phyloP scores from a whole-genome alignment of 2,113 vertebrate species.

The Epinephelus moara region DNA sequence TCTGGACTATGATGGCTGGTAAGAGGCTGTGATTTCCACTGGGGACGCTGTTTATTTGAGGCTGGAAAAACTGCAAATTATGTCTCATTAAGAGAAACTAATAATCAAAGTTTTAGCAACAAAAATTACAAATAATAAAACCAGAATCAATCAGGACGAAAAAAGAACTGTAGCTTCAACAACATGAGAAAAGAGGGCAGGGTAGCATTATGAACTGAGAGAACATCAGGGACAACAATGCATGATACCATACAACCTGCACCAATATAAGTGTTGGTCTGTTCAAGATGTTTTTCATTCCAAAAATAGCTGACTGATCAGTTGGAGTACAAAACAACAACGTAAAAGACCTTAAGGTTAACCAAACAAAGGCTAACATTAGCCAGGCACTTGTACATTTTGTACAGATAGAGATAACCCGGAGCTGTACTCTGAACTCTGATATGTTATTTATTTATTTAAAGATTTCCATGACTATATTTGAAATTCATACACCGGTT shows the following conservation, averaged over 20 bases:
- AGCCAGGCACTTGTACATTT: constrained; percentile 16
- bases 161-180: neutral
- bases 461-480: neutral
- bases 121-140: neutral
- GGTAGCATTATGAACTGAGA: neutral
- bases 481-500: constrained; percentile 2
- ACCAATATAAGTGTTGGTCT: neutral
- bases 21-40: too few species aligned
- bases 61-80: too few species aligned
- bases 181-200: neutral
- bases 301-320: constrained; percentile 47
- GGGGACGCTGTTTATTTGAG: too few species aligned
- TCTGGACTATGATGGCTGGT: too few species aligned
- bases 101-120: too few species aligned
- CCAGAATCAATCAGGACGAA: neutral
- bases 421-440: constrained; percentile 45
- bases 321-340: neutral
- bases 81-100: too few species aligned
- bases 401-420: constrained; percentile 50
- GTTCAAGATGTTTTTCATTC: constrained; percentile 49
- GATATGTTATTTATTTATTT: constrained; percentile 27
- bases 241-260: neutral
- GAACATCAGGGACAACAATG: neutral
- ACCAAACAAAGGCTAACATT: constrained; percentile 47
- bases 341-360: constrained; percentile 31